phyloP scores from a whole-genome alignment of 2,888 invertebrate genomes.

The Lumbricus terrestris region DNA sequence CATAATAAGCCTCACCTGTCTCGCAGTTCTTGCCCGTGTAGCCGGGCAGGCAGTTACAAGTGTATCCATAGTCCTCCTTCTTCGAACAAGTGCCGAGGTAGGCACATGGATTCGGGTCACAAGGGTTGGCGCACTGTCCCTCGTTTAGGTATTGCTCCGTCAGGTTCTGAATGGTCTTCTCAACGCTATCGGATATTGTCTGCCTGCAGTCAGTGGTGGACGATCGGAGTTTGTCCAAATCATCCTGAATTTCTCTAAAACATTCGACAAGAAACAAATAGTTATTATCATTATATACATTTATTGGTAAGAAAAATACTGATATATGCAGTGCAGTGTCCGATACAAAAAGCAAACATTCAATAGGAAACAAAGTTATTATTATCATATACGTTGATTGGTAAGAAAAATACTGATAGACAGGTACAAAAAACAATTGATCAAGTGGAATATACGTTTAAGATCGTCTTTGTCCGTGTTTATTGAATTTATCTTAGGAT shows the following conservation, averaged over 20 bases:
- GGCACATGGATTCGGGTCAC: neutral
- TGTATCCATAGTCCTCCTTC: neutral
- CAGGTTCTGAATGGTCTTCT: neutral
- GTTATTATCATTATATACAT: neutral
- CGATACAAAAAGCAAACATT: too few relatives aligned
- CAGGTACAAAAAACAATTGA: too few relatives aligned
- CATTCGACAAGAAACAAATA: neutral
- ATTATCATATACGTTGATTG: too few relatives aligned
- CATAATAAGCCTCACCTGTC: neutral
- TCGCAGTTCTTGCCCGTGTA: neutral
- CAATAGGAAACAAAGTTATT: too few relatives aligned
- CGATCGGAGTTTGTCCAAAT: neutral
- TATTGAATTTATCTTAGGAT: too few relatives aligned
- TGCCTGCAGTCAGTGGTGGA: neutral
- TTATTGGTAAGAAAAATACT: too few relatives aligned
- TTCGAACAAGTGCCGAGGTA: neutral
- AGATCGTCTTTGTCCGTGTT: too few relatives aligned
- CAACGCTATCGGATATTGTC: neutral
- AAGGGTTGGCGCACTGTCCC: constrained; percentile 11
- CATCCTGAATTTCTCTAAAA: neutral
- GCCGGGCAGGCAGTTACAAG: neutral
- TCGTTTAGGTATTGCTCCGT: neutral
- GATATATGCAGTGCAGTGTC: too few relatives aligned
- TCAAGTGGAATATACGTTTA: too few relatives aligned
- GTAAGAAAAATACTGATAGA: too few relatives aligned